These are phyloP conservation scores for Amaurobius ferox DNA, from an alignment of 2,888 invertebrate genomes.

Conservation along the genomic window DNA sequence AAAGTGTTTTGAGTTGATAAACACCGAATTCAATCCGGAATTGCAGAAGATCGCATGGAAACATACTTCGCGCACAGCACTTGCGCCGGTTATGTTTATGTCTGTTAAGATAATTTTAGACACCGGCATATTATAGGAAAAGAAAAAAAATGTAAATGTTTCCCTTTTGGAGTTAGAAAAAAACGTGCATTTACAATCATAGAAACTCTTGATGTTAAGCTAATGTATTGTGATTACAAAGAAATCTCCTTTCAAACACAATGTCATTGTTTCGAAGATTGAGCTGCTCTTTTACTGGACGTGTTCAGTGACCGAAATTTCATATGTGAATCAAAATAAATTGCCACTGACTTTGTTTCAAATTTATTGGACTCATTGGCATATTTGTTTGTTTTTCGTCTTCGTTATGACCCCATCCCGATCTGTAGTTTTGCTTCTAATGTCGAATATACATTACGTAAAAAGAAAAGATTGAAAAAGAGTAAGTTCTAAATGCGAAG, in stretches of 20 bases:
- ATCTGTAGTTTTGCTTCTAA: slow-evolving; percentile 46
- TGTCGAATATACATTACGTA: slow-evolving; percentile 58
- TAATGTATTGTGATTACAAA: slow-evolving; percentile 34
- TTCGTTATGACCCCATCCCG: slow-evolving; percentile 22
- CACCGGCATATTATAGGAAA: no score
- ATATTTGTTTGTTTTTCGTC: slow-evolving; percentile 44
- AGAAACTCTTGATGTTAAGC: slow-evolving; percentile 21
- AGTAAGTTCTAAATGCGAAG: slow-evolving; percentile 63
- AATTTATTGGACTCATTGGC: slow-evolving; percentile 66
- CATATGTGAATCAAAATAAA: slow-evolving; percentile 61
- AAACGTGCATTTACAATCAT: background rate
- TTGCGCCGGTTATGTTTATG: no score
- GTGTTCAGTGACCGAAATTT: slow-evolving; percentile 64
- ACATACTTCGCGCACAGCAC: no score
- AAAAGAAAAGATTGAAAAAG: slow-evolving; percentile 15
- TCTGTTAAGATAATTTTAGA: no score
- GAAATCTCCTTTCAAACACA: slow-evolving; percentile 18
- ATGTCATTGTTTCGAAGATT: slow-evolving; percentile 47
- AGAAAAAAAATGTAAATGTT: background rate
- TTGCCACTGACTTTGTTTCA: slow-evolving; percentile 54
- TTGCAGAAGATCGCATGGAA: no score
- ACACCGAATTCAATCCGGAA: no score
- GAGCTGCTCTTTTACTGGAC: slow-evolving; percentile 37
- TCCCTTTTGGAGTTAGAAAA: background rate
- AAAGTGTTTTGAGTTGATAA: no score